A percentile compares a stretch with the other conserved stretches of the same genome.
Evolutionary conservation across 92 coral and sea anemone genomes (phyloP).

Genomic region (Paramuricea clavata): DNA sequence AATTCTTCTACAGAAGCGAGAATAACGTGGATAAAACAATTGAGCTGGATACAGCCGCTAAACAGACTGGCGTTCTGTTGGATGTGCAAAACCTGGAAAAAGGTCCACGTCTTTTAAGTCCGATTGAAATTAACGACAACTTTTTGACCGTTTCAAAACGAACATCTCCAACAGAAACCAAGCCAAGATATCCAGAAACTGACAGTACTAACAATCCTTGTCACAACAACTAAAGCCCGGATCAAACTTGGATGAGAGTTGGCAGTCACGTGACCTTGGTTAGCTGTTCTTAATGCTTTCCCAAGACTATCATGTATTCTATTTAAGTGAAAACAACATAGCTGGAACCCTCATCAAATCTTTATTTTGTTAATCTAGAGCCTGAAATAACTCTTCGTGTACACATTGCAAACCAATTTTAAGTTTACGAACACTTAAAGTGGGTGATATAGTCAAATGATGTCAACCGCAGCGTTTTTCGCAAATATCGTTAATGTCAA

Average conservation of each 20-base stretch:
- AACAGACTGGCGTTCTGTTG: constrained; percentile 28
- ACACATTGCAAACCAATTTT: background rate
- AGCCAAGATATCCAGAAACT: background rate
- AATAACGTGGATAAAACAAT: constrained; percentile 15
- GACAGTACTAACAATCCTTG: background rate
- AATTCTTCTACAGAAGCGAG: constrained; percentile 17
- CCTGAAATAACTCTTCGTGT: no score
- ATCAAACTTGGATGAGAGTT: no score
- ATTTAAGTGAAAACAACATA: no score
- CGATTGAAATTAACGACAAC: constrained; percentile 6
- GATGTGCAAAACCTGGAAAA: constrained; percentile 26
- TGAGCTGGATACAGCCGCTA: constrained; percentile 25
- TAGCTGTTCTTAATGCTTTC: no score
- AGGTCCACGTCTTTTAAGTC: constrained; percentile 26
- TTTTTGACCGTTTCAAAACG: constrained; percentile 14
- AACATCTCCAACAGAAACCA: constrained; percentile 9
- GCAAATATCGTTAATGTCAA: background rate
- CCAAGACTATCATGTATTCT: no score
- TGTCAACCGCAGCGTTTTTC: background rate
- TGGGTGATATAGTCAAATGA: background rate
- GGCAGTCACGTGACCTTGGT: no score
- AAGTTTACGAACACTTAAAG: background rate
- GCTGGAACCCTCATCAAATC: no score
- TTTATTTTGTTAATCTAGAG: no score
- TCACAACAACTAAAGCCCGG: background rate